Base-by-base conservation (phyloP, 2,113 vertebrate species). In the Thymallus thymallus region DNA sequence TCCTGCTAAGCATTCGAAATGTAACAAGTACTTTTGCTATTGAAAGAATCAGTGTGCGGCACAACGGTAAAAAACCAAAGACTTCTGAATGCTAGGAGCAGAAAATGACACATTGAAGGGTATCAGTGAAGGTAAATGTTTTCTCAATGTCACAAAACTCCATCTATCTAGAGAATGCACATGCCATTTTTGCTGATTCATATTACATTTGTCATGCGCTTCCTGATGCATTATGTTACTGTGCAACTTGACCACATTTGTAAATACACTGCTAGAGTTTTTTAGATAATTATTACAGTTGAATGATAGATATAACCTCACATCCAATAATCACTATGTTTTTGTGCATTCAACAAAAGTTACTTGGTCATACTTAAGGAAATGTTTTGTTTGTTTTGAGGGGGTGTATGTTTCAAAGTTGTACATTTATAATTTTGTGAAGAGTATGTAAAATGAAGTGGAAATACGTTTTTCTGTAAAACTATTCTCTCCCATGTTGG, bases 401-500 rank as follows among this genome's bases (percentile, higher is more conserved):
- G n/a, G 6, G 2, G n/a, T n/a, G n/a, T 9, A 69, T 82, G 74
- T 72, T 82, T 87, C 80, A 87, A 79, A 81, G 86, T 88, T 85
- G 80, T 85, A 80, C 80, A 71, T 74, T 22, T 60, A 18, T 3
- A 18, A 51, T 51, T 51, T 51, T 3, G 1, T 77, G 84, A 81
- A 77, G 81, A 60, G 7, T 23, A 60, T 60, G 20, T 80, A 84
- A 74, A 85, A 82, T 77, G 71, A 82, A 80, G 84, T 67, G 35
- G 83, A 86, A 87, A 76, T 80, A 84, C 71, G 66, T 79, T 86
- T 83, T 79, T 77, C 84, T 82, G 87, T 87, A 85, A 90, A 88
- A 76, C 23, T 68, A 80, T 79, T 72, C 74, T 91, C 90, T 91
- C 88, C 88, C 90, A 91, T 86, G 88, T 90, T 91, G 90, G 90